Conservation (phyloP, 1,140 invertebrate genomes). For the Eurytemora carolleeae region DNA sequence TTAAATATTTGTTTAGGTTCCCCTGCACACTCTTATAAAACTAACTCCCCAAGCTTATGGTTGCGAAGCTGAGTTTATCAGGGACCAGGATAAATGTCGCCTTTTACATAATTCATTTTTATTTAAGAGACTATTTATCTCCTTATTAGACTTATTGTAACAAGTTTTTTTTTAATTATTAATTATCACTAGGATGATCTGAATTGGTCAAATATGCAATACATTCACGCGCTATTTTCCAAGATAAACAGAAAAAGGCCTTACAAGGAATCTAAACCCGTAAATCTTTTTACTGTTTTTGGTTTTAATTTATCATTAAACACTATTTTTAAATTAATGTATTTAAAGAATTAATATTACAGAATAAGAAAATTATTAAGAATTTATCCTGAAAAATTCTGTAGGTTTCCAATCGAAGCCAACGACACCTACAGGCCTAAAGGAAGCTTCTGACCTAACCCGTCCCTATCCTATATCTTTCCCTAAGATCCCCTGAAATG, state of each 20-base stretch:
- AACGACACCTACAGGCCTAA: background rate
- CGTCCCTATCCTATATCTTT: too few species aligned
- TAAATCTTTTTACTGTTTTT: background rate
- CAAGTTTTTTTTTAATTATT: background rate
- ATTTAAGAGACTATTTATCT: too few species aligned
- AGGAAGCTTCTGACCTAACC: too few species aligned
- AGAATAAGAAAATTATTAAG: background rate
- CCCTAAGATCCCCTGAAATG: too few species aligned
- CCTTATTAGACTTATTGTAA: background rate
- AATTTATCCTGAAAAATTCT: too few species aligned
- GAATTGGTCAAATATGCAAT: background rate
- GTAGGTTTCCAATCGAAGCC: background rate
- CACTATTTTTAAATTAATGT: background rate
- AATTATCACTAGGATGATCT: background rate
- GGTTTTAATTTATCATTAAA: background rate
- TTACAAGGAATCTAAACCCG: background rate
- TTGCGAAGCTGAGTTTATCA: conserved; percentile 37
- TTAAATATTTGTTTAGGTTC: conserved; percentile 35
- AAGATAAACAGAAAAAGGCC: background rate
- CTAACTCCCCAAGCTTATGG: conserved; percentile 90
- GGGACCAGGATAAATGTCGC: too few species aligned
- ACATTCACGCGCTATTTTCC: background rate
- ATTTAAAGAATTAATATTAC: background rate
- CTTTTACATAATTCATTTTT: too few species aligned
- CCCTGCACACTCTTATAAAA: conserved; percentile 92